A percentile compares a stretch with the other conserved stretches of the same genome.
Conservation (phyloP, 2,888 invertebrate genomes). For the Pseudanteris insignis region DNA sequence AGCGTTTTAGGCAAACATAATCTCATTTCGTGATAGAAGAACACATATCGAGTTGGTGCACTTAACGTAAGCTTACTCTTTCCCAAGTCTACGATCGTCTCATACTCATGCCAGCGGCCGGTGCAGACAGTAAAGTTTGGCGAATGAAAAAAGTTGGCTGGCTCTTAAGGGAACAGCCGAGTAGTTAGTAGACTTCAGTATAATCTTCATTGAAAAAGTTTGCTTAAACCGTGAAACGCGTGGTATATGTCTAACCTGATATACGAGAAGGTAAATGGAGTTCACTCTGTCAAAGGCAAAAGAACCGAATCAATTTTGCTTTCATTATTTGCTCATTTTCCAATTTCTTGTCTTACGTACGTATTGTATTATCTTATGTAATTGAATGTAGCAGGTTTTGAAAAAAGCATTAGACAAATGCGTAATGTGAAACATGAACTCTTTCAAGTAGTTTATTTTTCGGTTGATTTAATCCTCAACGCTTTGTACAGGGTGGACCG, state of each 20-base stretch:
- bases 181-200: constrained; percentile 62
- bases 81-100: constrained; percentile 36
- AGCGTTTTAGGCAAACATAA: constrained; percentile 37
- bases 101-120: constrained; percentile 36
- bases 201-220: constrained; percentile 67
- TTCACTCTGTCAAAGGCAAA: constrained; percentile 42
- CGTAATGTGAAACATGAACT: constrained; percentile 22
- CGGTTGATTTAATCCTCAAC: constrained; percentile 52
- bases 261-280: constrained; percentile 45
- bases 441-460: constrained; percentile 51
- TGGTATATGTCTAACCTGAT: constrained; percentile 43
- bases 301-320: constrained; percentile 37
- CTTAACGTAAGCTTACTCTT: constrained; percentile 41
- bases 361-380: no score
- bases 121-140: constrained; percentile 53
- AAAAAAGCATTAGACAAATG: constrained; percentile 6
- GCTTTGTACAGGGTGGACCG: constrained; percentile 38
- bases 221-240: constrained; percentile 51
- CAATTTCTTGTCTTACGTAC: constrained; percentile 21
- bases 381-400: not conserved
- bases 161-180: constrained; percentile 56
- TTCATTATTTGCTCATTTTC: constrained; percentile 18
- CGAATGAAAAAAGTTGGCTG: constrained; percentile 62
- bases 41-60: constrained; percentile 42
- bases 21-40: constrained; percentile 40